These are phyloP conservation scores for Bovichtus diacanthus DNA, from an alignment of 2,797 vertebrate genomes.

Conservation along the genomic window DNA sequence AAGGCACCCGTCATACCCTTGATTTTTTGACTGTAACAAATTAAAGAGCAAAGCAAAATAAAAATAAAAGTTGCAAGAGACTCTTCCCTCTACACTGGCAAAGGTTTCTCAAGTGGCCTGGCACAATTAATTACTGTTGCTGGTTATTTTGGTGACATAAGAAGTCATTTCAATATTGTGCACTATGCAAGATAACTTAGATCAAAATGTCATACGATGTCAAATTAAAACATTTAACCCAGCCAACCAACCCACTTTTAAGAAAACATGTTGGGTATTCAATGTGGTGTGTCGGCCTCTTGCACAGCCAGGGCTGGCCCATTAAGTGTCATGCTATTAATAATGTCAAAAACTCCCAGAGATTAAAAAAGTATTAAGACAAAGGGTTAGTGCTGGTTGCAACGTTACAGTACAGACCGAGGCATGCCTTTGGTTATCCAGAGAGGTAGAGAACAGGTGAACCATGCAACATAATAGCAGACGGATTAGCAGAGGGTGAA, in stretches of 20 bases:
- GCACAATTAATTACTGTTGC: not conserved
- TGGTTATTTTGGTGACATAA: not conserved
- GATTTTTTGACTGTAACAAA: not conserved
- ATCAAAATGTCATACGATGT: not conserved
- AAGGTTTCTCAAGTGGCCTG: not conserved
- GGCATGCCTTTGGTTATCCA: slow-evolving; percentile 10
- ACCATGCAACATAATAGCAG: slow-evolving; percentile 37
- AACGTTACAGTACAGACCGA: slow-evolving; percentile 1
- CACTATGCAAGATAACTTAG: not conserved
- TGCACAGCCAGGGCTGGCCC: slow-evolving; percentile 13
- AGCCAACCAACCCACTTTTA: slow-evolving; percentile 5
- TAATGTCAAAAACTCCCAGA: slow-evolving; percentile 19
- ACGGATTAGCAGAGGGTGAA: slow-evolving; percentile 78
- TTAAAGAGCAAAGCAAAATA: not conserved
- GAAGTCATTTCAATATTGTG: not conserved
- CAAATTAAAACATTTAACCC: not conserved
- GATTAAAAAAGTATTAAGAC: slow-evolving; percentile 18
- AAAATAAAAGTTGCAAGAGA: not conserved
- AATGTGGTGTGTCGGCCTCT: slow-evolving; percentile 19
- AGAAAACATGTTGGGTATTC: not conserved
- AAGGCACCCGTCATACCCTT: not conserved
- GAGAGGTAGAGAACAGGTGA: slow-evolving; percentile 18
- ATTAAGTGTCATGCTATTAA: slow-evolving; percentile 48
- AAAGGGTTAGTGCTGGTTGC: slow-evolving; percentile 28
- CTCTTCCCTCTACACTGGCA: not conserved